Conservation (phyloP, 92 coral and sea anemone genomes). For the Diadumene lineata region DNA sequence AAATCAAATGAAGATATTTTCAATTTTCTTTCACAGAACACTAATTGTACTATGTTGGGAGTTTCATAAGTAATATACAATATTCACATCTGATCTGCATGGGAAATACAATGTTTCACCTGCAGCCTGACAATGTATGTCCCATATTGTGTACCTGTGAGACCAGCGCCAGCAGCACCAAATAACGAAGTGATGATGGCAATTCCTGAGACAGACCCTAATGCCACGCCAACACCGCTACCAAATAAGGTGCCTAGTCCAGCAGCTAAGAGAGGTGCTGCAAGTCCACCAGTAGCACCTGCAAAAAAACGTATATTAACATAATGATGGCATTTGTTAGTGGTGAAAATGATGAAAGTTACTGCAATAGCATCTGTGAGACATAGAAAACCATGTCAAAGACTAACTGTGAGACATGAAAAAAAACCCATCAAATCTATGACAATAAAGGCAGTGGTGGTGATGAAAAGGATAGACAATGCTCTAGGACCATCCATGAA, state of each 20-base stretch:
- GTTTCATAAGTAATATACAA: too few species aligned
- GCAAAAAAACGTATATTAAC: too few species aligned
- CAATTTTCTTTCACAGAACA: too few species aligned
- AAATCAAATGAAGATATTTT: too few species aligned
- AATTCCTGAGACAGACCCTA: slow-evolving; percentile 74
- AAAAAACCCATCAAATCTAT: too few species aligned
- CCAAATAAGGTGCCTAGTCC: slow-evolving; percentile 78
- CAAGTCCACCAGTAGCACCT: slow-evolving; percentile 85
- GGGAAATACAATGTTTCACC: background rate
- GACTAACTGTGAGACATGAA: too few species aligned
- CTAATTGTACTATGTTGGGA: too few species aligned
- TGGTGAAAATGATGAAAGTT: background rate
- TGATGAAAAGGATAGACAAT: too few species aligned
- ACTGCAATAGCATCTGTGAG: too few species aligned
- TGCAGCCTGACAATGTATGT: background rate
- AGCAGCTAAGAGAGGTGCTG: slow-evolving; percentile 84
- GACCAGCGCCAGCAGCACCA: slow-evolving; percentile 96
- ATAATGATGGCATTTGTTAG: background rate
- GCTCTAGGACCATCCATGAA: too few species aligned
- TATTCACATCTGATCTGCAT: too few species aligned
- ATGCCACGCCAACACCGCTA: slow-evolving; percentile 69
- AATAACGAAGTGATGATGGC: slow-evolving; percentile 81
- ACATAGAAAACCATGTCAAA: too few species aligned
- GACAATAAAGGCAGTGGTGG: background rate
- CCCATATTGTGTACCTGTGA: slow-evolving; percentile 57